Evolutionary conservation across 2,888 invertebrate species (phyloP).

Genomic region (Cryptocheilus praepositus): DNA sequence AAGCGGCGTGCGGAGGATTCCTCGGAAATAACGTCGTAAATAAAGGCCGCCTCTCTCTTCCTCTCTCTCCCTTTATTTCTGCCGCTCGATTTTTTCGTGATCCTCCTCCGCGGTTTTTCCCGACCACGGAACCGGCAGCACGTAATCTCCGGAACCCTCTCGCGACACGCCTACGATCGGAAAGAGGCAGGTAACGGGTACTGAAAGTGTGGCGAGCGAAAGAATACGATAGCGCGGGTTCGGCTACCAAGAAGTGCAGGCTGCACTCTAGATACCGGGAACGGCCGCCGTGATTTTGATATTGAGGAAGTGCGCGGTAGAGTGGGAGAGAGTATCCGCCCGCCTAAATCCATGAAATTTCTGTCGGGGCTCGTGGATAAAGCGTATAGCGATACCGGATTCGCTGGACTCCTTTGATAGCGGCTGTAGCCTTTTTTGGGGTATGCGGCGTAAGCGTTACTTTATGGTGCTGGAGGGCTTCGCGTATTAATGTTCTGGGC

Average conservation of each 20-base stretch:
- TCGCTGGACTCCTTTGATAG: no score
- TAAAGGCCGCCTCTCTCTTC: conserved; percentile 33
- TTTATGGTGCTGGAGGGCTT: no score
- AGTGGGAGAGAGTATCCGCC: no score
- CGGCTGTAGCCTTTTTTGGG: no score
- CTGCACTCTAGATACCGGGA: conserved; percentile 3
- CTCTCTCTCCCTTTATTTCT: neutral
- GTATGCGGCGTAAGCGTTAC: no score
- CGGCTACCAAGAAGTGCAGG: conserved; percentile 29
- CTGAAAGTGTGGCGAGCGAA: conserved; percentile 31
- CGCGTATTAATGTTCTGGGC: no score
- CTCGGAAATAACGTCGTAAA: conserved; percentile 58
- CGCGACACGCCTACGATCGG: conserved; percentile 21
- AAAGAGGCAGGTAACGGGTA: no score
- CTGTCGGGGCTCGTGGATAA: no score
- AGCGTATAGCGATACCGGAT: no score
- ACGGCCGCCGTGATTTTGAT: conserved; percentile 8
- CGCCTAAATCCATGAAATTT: no score
- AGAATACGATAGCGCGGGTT: conserved; percentile 42
- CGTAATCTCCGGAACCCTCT: conserved; percentile 19
- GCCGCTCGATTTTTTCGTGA: no score
- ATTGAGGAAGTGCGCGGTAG: no score
- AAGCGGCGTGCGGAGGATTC: conserved; percentile 39
- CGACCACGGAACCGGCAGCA: conserved; percentile 1
- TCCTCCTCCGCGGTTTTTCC: conserved; percentile 4